Conservation (phyloP, 2,797 vertebrate genomes). For the Pseudochaenichthys georgianus region DNA sequence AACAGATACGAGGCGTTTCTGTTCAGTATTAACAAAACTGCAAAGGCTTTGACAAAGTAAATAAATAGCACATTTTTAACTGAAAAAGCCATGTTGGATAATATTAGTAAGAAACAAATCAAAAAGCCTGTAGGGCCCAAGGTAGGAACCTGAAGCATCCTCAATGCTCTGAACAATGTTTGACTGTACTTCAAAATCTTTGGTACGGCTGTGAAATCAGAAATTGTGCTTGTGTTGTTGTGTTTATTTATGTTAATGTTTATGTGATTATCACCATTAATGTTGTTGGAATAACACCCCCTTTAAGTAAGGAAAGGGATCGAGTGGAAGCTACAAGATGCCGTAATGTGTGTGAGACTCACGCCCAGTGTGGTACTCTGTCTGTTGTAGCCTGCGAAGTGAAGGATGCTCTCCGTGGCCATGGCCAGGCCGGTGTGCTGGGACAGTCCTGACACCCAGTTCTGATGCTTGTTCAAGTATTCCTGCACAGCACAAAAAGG, state of each 20-base stretch:
- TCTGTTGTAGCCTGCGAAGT: slow-evolving; percentile 96
- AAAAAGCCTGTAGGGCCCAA: slow-evolving; percentile 9
- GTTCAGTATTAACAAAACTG: slow-evolving; percentile 38
- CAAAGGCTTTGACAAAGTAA: slow-evolving; percentile 41
- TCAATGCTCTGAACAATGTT: background rate
- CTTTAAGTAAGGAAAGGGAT: background rate
- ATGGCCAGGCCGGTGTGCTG: slow-evolving; percentile 98
- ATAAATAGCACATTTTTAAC: slow-evolving; percentile 29
- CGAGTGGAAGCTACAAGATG: background rate
- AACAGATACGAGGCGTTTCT: slow-evolving; percentile 34
- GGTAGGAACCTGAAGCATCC: background rate
- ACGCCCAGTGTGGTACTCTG: slow-evolving; percentile 96
- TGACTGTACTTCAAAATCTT: background rate
- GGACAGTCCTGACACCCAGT: slow-evolving; percentile 95
- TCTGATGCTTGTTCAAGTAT: slow-evolving; percentile 97
- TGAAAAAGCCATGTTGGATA: slow-evolving; percentile 44
- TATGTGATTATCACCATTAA: background rate
- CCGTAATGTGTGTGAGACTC: slow-evolving; percentile 65
- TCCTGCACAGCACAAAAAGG: slow-evolving; percentile 82
- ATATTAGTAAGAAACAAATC: slow-evolving; percentile 57
- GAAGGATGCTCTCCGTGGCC: slow-evolving; percentile 97
- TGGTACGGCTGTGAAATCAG: background rate
- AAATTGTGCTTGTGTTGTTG: background rate
- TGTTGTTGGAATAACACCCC: background rate
- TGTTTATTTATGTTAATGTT: background rate